Conservation (phyloP, 2,113 vertebrate species). For the Leptosomus discolor region DNA sequence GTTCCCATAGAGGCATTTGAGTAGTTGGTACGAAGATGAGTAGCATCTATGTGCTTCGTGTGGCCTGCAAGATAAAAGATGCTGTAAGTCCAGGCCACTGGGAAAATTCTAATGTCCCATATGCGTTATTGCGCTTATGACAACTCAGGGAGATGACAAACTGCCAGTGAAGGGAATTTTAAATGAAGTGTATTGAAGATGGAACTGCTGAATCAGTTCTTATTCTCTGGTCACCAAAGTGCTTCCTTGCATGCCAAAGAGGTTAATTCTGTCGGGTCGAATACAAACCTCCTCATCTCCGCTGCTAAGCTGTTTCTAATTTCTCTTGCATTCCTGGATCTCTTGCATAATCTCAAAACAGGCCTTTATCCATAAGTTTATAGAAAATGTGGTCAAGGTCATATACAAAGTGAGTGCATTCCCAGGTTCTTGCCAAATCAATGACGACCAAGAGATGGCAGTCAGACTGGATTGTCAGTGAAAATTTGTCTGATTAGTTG, state of each 20-base stretch:
- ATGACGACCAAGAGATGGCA: not conserved
- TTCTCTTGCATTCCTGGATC: not conserved
- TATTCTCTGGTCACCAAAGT: not conserved
- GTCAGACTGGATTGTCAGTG: not conserved
- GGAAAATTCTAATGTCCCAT: not conserved
- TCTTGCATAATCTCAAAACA: not conserved
- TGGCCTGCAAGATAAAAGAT: not conserved
- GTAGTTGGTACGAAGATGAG: not conserved
- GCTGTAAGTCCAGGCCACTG: not conserved
- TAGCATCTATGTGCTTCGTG: not conserved
- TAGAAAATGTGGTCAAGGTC: not conserved
- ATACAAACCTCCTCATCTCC: not conserved
- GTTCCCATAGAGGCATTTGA: not conserved
- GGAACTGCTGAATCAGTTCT: constrained; percentile 5
- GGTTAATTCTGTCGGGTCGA: not conserved
- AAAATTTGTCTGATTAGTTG: not conserved
- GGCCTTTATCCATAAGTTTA: not conserved
- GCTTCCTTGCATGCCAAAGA: not conserved
- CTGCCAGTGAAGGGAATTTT: not conserved
- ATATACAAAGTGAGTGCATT: rapidly evolving
- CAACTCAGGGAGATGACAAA: not conserved
- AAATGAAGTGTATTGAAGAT: not conserved
- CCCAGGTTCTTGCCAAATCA: not conserved
- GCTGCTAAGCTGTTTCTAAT: not conserved
- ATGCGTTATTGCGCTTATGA: not conserved